phyloP scores from a whole-genome alignment of 2,888 invertebrate genomes.

The Sinodicranocentrus sp. region DNA sequence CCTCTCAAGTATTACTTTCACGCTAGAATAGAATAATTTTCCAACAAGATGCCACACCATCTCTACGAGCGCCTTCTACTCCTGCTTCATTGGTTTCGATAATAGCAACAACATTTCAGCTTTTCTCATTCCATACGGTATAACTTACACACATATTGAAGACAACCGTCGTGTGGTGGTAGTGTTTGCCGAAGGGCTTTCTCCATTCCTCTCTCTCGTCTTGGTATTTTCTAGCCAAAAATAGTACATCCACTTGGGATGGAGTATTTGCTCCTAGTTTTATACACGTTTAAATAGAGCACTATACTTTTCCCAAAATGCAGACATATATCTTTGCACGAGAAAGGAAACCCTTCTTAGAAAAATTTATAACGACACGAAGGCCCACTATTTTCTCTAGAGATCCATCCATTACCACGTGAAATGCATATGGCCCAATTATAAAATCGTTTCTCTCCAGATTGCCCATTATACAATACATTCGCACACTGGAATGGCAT shows the following conservation, averaged over 20 bases:
- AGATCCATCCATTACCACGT: slow-evolving; percentile 59
- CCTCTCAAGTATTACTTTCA: slow-evolving; percentile 28
- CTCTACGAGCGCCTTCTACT: neutral
- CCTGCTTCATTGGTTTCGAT: slow-evolving; percentile 34
- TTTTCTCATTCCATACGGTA: slow-evolving; percentile 10
- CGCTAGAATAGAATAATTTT: slow-evolving; percentile 43
- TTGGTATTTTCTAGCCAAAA: no score
- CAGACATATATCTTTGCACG: no score
- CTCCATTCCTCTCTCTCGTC: no score
- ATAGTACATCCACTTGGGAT: no score
- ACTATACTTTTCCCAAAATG: no score
- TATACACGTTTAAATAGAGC: no score
- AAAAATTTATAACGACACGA: slow-evolving; percentile 8
- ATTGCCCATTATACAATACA: slow-evolving; percentile 53
- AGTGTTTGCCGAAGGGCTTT: slow-evolving; percentile 30
- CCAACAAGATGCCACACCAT: slow-evolving; percentile 12
- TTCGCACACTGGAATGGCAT: slow-evolving; percentile 39
- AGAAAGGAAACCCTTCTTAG: no score
- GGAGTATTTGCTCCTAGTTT: no score
- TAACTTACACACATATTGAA: neutral
- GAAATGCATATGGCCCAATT: slow-evolving; percentile 65
- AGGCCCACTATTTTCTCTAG: slow-evolving; percentile 36
- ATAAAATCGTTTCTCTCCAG: slow-evolving; percentile 55
- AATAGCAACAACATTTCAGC: slow-evolving; percentile 42
- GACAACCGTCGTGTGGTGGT: neutral